Conservation (phyloP, 2,888 invertebrate species). For the Heliconius charithonia region DNA sequence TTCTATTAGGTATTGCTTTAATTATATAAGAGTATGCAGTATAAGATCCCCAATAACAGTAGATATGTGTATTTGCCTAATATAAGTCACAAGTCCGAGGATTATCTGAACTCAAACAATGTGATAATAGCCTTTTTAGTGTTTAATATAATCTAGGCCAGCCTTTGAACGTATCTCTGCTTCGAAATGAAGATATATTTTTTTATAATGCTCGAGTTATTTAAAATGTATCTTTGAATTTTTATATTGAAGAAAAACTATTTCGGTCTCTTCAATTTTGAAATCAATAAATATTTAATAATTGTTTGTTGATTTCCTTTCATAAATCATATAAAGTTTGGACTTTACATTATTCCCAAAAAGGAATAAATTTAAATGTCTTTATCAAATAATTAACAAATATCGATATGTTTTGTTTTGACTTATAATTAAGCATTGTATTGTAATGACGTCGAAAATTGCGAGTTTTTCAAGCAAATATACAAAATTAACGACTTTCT, state of each 20-base stretch:
- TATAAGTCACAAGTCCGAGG: constrained; percentile 42
- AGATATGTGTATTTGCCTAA: constrained; percentile 39
- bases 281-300: neutral
- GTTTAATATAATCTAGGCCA: constrained; percentile 53
- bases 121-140: constrained; percentile 51
- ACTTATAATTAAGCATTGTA: too few relatives aligned
- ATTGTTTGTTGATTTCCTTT: neutral
- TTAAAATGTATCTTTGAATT: neutral
- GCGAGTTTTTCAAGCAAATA: neutral
- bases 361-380: neutral
- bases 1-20: neutral
- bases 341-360: neutral
- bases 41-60: constrained; percentile 37
- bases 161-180: constrained; percentile 48
- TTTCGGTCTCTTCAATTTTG: neutral
- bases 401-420: neutral
- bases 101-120: constrained; percentile 54
- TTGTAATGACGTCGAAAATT: neutral
- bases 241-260: neutral
- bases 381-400: neutral
- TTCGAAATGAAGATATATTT: constrained; percentile 32
- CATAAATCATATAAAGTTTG: neutral
- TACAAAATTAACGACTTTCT: neutral
- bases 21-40: neutral
- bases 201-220: constrained; percentile 1